Base-by-base conservation (phyloP, 2,888 invertebrate species). In the Spilosoma lubricipeda region DNA sequence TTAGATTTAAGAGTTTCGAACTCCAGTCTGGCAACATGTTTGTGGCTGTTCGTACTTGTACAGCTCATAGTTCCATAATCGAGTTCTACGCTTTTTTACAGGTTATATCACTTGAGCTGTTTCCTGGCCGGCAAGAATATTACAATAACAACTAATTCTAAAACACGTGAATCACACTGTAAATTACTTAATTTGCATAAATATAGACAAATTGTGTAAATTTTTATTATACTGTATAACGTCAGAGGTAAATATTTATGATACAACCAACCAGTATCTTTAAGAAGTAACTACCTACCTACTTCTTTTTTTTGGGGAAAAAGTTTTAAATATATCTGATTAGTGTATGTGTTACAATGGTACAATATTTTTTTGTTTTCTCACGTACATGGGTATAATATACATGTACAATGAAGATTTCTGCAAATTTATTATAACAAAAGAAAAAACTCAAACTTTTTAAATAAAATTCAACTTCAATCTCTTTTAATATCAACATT, bases 1-100 rank as follows among this genome's bases (percentile, higher is more conserved):
- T 91, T 91, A 90, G 90, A 90, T 91, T 92, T 91, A 64, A 89
- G 90, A 89, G 87, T 89, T 89, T 88, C 88, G 87, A 90, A 88
- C 91, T 88, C 88, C 88, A 84, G 90, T 91, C 90, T 90, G 88
- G 87, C 84, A 82, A 82, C 73, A 78, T 77, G 77, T 81, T 81
- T 78, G 77, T 80, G 27, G 73, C 74, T 82, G 72, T 75, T 77
- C 76, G 79, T 80, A 74, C 80, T 33, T 71, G 80, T 65, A 75
- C 67, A 42, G 59, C 59, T 66, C 70, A 78, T 79, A 33, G 73
- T 80, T 74, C 73, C 30, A 30, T 73, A 71, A 77, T 76, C 75
- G 73, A 73, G 36, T 79, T 72, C 39, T 70, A 77, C 74, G 42
- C 52, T 65, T 74, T 72, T 73, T 77, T 67, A 70, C 67, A 67